Base-by-base conservation (phyloP, 2,113 vertebrate genomes). In the Tinamus guttatus region DNA sequence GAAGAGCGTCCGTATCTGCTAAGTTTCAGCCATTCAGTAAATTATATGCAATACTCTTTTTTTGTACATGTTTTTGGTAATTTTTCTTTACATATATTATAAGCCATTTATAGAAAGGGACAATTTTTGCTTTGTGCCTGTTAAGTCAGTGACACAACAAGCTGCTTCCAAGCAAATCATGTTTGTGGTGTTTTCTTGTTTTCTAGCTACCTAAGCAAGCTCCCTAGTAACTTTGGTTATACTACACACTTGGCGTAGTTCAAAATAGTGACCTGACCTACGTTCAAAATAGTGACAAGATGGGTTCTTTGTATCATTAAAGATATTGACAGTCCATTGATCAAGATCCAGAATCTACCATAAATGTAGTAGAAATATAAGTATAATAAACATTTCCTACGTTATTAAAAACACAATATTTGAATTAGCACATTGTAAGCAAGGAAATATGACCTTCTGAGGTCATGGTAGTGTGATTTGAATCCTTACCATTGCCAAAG, bases 291-390 rank as follows among this genome's bases (percentile, higher is more conserved):
- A 86, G 65, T 60, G 41, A 73, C 56, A 78, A 68, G 76, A 91
- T 30, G 51, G 73, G 7, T 88, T 95, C 65, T 91, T 38, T 27
- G 28, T 52, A 34, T 28, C 47, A 40, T 20, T 52, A 28, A 52
- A 52, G 21, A 54, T 73, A 18, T 25, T 34, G 17, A 25, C 18
- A 38, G 27, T 40, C 18, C 36, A 20, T 52, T 52, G 49, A 34
- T 18, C 45, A 69, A 85, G 59, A 58, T 71, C 40, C 77, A 81
- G 54, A 77, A 49, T 62, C 62, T 90, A 63, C 60, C 52, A 86
- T 77, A 73, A 38, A 90, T 91, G 5, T 94, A 67, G 70, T 88
- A 89, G 94, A 80, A 73, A 54, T 86, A 69, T 54, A 90, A 91
- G 73, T 71, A 24, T 91, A 85, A 91, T 43, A 87, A 78, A 75